Base-by-base conservation (phyloP, 37 sponge, comb jelly and placozoan genomes). In the Haliclona indistincta region DNA sequence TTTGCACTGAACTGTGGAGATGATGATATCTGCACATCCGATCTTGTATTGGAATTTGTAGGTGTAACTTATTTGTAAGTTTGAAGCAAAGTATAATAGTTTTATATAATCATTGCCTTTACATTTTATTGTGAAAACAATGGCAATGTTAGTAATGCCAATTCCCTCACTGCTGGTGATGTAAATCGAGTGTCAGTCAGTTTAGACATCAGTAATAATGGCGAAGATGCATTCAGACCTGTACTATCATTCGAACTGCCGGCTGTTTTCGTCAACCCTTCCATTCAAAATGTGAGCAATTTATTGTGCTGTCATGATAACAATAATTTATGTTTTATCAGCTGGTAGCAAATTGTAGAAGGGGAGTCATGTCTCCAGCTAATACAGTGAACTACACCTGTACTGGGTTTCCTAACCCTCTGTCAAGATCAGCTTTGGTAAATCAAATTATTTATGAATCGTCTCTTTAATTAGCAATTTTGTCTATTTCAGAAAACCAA, bases 31-130 rank as follows among this genome's bases (percentile, higher is more conserved):
- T 58, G 60, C n/a, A n/a, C 11, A 25, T 20, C 60, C 7, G 60
- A 58, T 20, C 60, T 58, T 20, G n/a, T 7, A 20, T 20, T 58
- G 7, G 25, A 58, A n/a, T 25, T 58, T 58, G n/a, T n/a, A 58
- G n/a, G n/a, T 20, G n/a, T 58, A 6, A 58, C 60, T 58, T 58
- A 58, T 58, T 20, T 58, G 60, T 58, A n/a, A 58, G 60, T n/a
- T n/a, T n/a, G n/a, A n/a, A n/a, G n/a, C n/a, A 17, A 17, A 47
- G 10, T 10, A 15, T 15, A 10, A 47, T 47, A 47, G 13, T 47
- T 17, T 17, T 47, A 47, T 15, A 47, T 47, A 47, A 17, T 17
- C 51, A 47, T 47, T 10, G 10, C 51, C 15, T 47, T 17, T 47
- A 17, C 10, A 10, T 47, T 47, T 47, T 15, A 47, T 15, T 47